Base-by-base conservation (phyloP, 1,140 invertebrate species). In the Parapsyche elsis region DNA sequence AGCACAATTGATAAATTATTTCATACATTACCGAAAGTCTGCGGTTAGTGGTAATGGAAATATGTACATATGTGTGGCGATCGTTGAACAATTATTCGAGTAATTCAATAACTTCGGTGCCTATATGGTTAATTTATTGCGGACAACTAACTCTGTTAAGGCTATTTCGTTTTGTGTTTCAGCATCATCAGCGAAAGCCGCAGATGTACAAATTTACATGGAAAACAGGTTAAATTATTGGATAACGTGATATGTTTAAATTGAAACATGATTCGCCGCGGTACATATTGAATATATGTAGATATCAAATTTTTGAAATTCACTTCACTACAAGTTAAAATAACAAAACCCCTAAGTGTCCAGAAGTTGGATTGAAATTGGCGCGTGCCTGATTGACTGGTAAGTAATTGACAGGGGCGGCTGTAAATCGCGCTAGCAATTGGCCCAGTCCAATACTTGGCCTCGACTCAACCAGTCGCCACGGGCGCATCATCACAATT, bases 331-430 rank as follows among this genome's bases (percentile, higher is more conserved):
- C n/a, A n/a, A n/a, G n/a, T n/a, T n/a, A n/a, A n/a, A n/a, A n/a
- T n/a, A n/a, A n/a, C n/a, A n/a, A n/a, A n/a, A n/a, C n/a, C n/a
- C n/a, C n/a, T n/a, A n/a, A n/a, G n/a, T n/a, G n/a, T n/a, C 30
- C 30, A 59, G 53, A 59, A n/a, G 21, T 5, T 5, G n/a, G 21
- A 59, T 67, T 21, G 61, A 24, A 7, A 24, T 67, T 24, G 9
- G 61, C 21, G 19, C 61, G 61, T 12, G 61, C 61, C 9, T 67
- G 78, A 82, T 82, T 82, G 81, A 80, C 78, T 78, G 71, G 74
- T 79, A 59, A 71, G 76, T 81, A 81, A 79, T 81, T 76, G 81
- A 82, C 77, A 77, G 24, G 57, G 53, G 67, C 71, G 80, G 30
- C 24, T 26, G 64, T 82, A 82, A 80, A 80, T 82, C 64, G 64